These are phyloP conservation scores for Amiota minor DNA, from an alignment of 2,888 invertebrate genomes.

Conservation along the genomic window DNA sequence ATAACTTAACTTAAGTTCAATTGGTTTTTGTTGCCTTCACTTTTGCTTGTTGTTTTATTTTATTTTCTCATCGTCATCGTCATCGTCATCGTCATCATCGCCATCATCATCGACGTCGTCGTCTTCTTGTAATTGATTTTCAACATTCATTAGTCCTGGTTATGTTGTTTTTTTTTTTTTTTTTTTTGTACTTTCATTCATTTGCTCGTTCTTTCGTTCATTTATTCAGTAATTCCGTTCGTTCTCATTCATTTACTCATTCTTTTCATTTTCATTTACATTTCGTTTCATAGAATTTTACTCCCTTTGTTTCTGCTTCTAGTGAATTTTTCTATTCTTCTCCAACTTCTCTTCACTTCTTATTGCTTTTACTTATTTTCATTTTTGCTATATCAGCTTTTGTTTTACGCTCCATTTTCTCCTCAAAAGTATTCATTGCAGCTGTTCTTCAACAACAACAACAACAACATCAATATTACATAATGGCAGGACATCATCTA, in stretches of 20 bases:
- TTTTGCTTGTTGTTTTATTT: slow-evolving; percentile 27
- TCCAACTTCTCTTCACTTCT: background rate
- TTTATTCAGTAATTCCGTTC: background rate
- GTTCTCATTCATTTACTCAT: no score
- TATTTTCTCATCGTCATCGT: background rate
- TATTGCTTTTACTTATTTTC: slow-evolving; percentile 1
- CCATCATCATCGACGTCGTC: no score
- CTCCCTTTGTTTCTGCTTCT: background rate
- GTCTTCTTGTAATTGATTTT: slow-evolving; percentile 60
- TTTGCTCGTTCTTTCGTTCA: background rate
- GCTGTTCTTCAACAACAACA: background rate
- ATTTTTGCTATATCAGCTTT: slow-evolving; percentile 30
- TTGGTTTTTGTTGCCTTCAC: slow-evolving; percentile 1
- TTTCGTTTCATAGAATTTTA: background rate
- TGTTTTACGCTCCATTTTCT: slow-evolving; percentile 33
- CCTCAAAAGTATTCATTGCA: slow-evolving; percentile 11
- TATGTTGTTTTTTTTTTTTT: slow-evolving; percentile 22
- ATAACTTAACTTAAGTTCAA: background rate
- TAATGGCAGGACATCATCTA: background rate
- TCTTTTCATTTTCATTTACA: no score
- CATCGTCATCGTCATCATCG: background rate
- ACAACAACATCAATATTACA: background rate
- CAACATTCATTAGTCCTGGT: slow-evolving; percentile 57
- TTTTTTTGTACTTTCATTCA: no score
- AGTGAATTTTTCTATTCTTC: background rate